Evolutionary conservation across 2,888 invertebrate genomes (phyloP).

Genomic region (Polyploca ridens): DNA sequence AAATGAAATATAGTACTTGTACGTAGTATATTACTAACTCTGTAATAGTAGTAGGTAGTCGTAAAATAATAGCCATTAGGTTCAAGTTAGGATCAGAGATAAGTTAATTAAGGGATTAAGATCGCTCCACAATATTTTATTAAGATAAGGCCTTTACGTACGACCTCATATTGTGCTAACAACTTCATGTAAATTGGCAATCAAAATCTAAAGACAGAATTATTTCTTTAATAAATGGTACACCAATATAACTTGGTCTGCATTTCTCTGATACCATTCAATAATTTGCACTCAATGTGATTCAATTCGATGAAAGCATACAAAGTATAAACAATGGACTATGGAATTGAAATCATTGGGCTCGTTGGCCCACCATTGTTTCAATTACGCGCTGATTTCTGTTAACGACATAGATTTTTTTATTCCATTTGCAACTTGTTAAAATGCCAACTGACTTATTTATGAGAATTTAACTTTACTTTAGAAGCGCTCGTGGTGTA

Average conservation of each 20-base stretch:
- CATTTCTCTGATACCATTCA: neutral
- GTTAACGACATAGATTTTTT: conserved; percentile 5
- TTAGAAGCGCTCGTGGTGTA: too few relatives aligned
- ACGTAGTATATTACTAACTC: too few relatives aligned
- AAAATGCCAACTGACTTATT: neutral
- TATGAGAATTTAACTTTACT: too few relatives aligned
- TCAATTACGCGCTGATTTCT: conserved; percentile 2
- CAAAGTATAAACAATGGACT: conserved; percentile 5
- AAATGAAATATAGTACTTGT: too few relatives aligned
- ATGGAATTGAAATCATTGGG: conserved; percentile 11
- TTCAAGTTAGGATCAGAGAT: too few relatives aligned
- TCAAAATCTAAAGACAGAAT: neutral
- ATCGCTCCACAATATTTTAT: neutral
- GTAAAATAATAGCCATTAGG: too few relatives aligned
- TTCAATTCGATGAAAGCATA: conserved; percentile 3
- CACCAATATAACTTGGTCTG: neutral
- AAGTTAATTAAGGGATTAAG: too few relatives aligned
- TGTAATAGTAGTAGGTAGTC: too few relatives aligned
- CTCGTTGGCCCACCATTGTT: conserved; percentile 5
- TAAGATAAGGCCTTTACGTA: neutral
- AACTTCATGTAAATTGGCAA: neutral
- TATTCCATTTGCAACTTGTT: neutral
- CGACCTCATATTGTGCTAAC: neutral
- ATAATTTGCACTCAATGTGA: neutral
- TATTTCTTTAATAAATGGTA: neutral